A percentile compares a stretch with the other conserved stretches of the same genome.
phyloP scores from a whole-genome alignment of 53 echinoderm and acorn worm genomes.

The Hippasteria phrygiana region DNA sequence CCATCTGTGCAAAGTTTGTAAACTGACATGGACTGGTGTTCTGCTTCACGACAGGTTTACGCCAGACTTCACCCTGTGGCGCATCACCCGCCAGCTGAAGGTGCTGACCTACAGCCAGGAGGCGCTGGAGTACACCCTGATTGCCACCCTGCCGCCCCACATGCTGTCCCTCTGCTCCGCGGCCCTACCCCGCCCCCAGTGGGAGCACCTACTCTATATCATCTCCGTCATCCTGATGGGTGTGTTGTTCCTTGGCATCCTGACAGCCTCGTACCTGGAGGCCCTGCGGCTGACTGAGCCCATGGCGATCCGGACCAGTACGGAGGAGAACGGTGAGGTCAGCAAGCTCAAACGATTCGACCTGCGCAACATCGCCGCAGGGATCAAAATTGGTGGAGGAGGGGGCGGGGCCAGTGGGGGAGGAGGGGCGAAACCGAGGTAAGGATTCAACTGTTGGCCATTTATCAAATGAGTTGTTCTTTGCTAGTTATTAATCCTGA shows the following conservation, averaged over 20 bases:
- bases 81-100: constrained; percentile 85
- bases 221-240: constrained; percentile 85
- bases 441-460: not conserved
- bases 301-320: not conserved
- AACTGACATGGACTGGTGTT: no score
- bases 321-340: constrained; percentile 70
- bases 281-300: constrained; percentile 88
- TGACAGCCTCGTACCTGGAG: constrained; percentile 94
- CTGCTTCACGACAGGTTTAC: constrained; percentile 74
- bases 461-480: no score
- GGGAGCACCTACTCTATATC: constrained; percentile 91
- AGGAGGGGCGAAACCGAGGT: constrained; percentile 74
- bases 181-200: constrained; percentile 92
- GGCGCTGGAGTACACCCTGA: constrained; percentile 89
- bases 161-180: constrained; percentile 89
- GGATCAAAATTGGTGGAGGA: constrained; percentile 60
- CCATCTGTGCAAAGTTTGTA: no score
- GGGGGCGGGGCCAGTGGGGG: constrained; percentile 77
- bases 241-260: constrained; percentile 92
- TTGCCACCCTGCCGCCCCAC: constrained; percentile 94
- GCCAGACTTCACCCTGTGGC: constrained; percentile 93
- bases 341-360: constrained; percentile 84
- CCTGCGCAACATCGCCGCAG: constrained; percentile 77
- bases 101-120: constrained; percentile 83
- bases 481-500: no score